A percentile compares a stretch with the other conserved stretches of the same genome.
Evolutionary conservation across 2,797 vertebrate genomes (phyloP).

Genomic region (Leuciscus waleckii): DNA sequence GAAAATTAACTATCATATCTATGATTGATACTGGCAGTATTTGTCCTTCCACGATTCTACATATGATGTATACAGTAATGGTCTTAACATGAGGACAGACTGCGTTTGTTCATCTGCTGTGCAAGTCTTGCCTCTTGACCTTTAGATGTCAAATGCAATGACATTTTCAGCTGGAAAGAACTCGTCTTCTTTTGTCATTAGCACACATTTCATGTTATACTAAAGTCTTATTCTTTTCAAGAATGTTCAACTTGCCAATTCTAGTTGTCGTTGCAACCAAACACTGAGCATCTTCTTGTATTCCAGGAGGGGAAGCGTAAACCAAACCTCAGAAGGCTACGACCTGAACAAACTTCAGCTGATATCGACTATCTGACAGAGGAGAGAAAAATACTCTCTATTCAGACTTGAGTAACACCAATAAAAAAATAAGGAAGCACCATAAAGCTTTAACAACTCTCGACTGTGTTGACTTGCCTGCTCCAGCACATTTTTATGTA

Average conservation of each 20-base stretch:
- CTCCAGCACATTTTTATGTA: conserved; percentile 64
- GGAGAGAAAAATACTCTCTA: conserved; percentile 40
- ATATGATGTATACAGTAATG: conserved; percentile 8
- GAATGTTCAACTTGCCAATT: background rate
- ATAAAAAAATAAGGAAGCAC: conserved; percentile 33
- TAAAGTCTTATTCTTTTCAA: background rate
- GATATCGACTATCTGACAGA: conserved; percentile 43
- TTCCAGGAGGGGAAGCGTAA: conserved; percentile 40
- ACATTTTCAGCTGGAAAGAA: conserved; percentile 14
- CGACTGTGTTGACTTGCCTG: conserved; percentile 68
- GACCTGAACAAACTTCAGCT: conserved; percentile 32
- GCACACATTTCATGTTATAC: background rate
- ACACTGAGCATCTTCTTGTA: conserved; percentile 22
- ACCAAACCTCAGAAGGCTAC: conserved; percentile 29
- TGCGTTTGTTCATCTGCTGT: background rate
- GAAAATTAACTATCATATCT: conserved; percentile 2
- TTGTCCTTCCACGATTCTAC: background rate
- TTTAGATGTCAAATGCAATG: conserved; percentile 20
- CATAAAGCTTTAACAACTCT: conserved; percentile 46
- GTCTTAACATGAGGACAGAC: background rate
- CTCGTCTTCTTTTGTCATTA: background rate
- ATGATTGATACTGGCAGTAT: background rate
- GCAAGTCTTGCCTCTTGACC: conserved; percentile 2
- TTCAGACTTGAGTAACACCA: conserved; percentile 44
- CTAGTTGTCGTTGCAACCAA: conserved; percentile 16